Evolutionary conservation across 1,140 invertebrate species (phyloP), one percentile per base, ranked within the genome.

Genomic region (Teleopsis dalmanni): DNA sequence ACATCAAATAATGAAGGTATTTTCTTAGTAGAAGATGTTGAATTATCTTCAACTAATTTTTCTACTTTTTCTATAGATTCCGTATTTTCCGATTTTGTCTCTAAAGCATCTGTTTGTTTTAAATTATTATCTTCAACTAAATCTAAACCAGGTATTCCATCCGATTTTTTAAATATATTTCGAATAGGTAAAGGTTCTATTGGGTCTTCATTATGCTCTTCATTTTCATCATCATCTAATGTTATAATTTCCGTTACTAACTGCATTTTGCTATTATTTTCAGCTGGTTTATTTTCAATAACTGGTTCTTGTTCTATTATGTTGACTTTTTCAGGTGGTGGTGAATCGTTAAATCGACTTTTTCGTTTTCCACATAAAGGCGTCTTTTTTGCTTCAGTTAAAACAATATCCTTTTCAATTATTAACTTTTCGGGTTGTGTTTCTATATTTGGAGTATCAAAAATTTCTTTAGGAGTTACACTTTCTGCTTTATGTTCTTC

Each of bases 81-180:
- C 22, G 26, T 10, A 13, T 18, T 38, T 27, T 16, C 11, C 36
- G 26, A 3, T 21, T 8, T 3, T 21, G 29, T 7, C 11, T 21
- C 34, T 34, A n/a, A 14, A 14, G 13, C 18, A 33, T 13, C 7
- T 21, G 4, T 25, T 6, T 9, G 50, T 10, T 47, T 42, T 31
- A 22, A 36, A 16, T 19, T 11, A 21, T 21, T 36, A 23, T 53
- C 55, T 50, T 70, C 72, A 9, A 81, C 78, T 51, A 82, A 73
- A 73, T 83, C 81, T 34, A 83, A 72, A 9, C 81, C 81, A 10
- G 81, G 81, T 52, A 83, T 83, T 27, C 76, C 78, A 13, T 62
- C 62, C 11, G 35, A 57, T 46, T 65, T 68, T n/a, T 64, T 64
- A 33, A 67, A 67, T n/a, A 67, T 58, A 29, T 54, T 59, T 16